These are phyloP conservation scores for Dioctria rufipes DNA, from an alignment of 2,888 invertebrate species.

Conservation along the genomic window DNA sequence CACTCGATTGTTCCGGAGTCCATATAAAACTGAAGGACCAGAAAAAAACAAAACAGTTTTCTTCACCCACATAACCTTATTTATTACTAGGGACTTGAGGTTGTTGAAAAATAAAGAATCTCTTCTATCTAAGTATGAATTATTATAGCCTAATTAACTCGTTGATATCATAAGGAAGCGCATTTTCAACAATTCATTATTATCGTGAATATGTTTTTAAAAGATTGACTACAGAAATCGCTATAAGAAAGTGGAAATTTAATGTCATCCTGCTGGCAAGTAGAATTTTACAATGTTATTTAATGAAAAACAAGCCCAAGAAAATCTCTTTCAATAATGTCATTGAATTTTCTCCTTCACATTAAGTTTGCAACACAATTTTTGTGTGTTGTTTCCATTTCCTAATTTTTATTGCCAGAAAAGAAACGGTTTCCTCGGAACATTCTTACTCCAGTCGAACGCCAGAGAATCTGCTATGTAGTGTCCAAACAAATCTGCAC, in stretches of 20 bases:
- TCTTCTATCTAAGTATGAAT: too few species aligned
- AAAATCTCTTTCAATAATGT: conserved; percentile 46
- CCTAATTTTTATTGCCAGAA: conserved; percentile 46
- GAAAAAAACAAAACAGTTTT: too few species aligned
- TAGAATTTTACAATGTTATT: conserved; percentile 31
- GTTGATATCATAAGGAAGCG: too few species aligned
- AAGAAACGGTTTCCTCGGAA: conserved; percentile 25
- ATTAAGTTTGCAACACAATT: conserved; percentile 51
- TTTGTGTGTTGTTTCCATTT: conserved; percentile 46
- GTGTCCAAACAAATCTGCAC: conserved; percentile 50
- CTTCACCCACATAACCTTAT: too few species aligned
- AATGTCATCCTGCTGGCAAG: conserved; percentile 6
- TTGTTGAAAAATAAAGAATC: too few species aligned
- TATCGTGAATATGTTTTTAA: too few species aligned
- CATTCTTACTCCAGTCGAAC: conserved; percentile 26
- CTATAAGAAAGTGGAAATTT: not conserved
- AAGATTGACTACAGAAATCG: too few species aligned
- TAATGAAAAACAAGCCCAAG: conserved; percentile 25
- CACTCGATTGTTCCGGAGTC: too few species aligned
- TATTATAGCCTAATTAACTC: too few species aligned
- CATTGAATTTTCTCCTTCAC: conserved; percentile 35
- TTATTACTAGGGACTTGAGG: too few species aligned
- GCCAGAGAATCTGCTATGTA: conserved; percentile 45
- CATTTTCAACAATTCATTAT: too few species aligned
- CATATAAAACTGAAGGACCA: too few species aligned